phyloP scores from a whole-genome alignment of 2,797 vertebrate species.

The Notolepis coatsorum region DNA sequence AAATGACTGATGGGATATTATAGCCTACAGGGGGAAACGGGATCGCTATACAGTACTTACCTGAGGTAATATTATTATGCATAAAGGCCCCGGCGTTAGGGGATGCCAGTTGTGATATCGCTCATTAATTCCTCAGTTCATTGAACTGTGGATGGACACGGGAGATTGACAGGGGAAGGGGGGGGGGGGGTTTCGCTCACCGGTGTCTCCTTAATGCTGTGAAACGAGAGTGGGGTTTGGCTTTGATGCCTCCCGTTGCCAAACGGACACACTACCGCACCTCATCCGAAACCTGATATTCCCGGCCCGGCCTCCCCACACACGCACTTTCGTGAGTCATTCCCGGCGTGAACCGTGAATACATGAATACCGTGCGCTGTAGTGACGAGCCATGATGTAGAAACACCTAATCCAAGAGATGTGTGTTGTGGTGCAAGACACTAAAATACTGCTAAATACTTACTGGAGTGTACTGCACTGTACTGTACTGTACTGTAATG shows the following conservation, averaged over 20 bases:
- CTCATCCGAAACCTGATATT: neutral
- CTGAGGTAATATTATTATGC: constrained; percentile 71
- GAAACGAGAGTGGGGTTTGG: constrained; percentile 57
- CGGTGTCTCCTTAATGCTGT: constrained; percentile 55
- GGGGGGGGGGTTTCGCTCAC: no score
- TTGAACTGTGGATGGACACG: constrained; percentile 72
- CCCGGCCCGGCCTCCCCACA: constrained; percentile 5
- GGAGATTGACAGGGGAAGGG: constrained; percentile 67
- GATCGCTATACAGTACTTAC: constrained; percentile 49
- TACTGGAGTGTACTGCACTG: no score
- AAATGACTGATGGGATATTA: constrained; percentile 43
- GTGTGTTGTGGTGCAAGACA: no score
- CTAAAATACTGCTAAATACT: no score
- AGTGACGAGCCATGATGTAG: constrained; percentile 52
- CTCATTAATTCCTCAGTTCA: constrained; percentile 80
- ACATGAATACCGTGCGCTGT: constrained; percentile 65
- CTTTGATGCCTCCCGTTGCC: constrained; percentile 68
- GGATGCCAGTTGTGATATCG: constrained; percentile 63
- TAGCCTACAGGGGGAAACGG: constrained; percentile 27
- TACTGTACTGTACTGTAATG: no score
- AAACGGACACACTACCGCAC: constrained; percentile 47
- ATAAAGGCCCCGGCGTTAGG: constrained; percentile 54
- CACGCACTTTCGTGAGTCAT: constrained; percentile 41
- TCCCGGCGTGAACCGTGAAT: constrained; percentile 62
- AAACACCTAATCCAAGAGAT: no score